Evolutionary conservation across 1,140 invertebrate genomes (phyloP).

Genomic region (Nebria ingens): DNA sequence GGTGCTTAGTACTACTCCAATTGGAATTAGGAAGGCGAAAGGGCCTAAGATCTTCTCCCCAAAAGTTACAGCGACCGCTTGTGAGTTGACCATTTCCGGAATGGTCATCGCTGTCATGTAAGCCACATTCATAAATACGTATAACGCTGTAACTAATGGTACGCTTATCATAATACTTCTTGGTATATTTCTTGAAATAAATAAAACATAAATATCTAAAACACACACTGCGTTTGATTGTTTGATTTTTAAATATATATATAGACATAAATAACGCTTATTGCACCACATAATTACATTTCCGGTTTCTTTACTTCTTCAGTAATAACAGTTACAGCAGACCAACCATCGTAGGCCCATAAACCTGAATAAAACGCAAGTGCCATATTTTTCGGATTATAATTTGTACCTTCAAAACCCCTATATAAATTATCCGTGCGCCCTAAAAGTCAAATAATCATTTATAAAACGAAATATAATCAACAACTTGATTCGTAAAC

Average conservation of each 20-base stretch:
- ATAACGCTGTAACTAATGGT: slow-evolving; percentile 74
- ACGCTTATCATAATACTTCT: slow-evolving; percentile 85
- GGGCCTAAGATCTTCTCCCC: slow-evolving; percentile 49
- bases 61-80: slow-evolving; percentile 78
- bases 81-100: slow-evolving; percentile 64
- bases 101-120: slow-evolving; percentile 81
- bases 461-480: slow-evolving; percentile 14
- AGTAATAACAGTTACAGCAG: slow-evolving; percentile 79
- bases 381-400: slow-evolving; percentile 60
- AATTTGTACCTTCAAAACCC: slow-evolving; percentile 68
- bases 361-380: slow-evolving; percentile 89
- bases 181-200: slow-evolving; percentile 56
- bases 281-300: slow-evolving; percentile 38
- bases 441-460: too few relatives aligned
- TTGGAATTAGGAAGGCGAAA: slow-evolving; percentile 51
- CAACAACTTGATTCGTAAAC: slow-evolving; percentile 10
- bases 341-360: slow-evolving; percentile 95
- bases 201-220: too few relatives aligned
- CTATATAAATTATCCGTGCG: slow-evolving; percentile 57
- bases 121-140: slow-evolving; percentile 84
- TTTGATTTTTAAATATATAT: too few relatives aligned
- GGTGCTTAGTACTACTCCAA: slow-evolving; percentile 62
- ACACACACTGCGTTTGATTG: too few relatives aligned
- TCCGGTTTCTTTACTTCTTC: slow-evolving; percentile 87
- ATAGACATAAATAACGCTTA: slow-evolving; percentile 4